phyloP scores from a whole-genome alignment of 2,888 invertebrate genomes.

The Calameuta filiformis region DNA sequence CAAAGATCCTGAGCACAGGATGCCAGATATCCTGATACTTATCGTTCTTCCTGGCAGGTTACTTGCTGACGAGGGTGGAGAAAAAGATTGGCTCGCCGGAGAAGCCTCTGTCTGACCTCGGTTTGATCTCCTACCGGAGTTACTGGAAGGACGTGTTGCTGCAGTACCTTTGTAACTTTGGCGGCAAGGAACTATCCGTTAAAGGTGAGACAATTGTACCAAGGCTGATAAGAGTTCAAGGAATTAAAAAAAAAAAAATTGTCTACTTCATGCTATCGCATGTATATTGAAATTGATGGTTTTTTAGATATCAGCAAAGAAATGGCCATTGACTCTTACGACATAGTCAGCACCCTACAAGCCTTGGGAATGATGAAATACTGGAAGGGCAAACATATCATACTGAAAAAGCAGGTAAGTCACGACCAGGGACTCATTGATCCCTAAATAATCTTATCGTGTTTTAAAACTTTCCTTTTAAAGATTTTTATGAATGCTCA shows the following conservation, averaged over 20 bases:
- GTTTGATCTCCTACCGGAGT: slow-evolving; percentile 95
- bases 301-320: slow-evolving; percentile 80
- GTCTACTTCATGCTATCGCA: background rate
- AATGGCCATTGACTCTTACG: slow-evolving; percentile 96
- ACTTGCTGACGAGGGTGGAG: slow-evolving; percentile 93
- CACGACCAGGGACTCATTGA: background rate
- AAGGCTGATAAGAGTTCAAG: background rate
- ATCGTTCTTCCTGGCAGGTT: slow-evolving; percentile 74
- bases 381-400: slow-evolving; percentile 98
- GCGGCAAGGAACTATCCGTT: slow-evolving; percentile 89
- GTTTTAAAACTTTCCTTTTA: background rate
- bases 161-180: slow-evolving; percentile 88
- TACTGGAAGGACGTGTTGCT: slow-evolving; percentile 99
- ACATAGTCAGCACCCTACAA: slow-evolving; percentile 97
- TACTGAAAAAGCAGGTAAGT: slow-evolving; percentile 89
- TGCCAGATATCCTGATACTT: slow-evolving; percentile 2
- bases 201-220: slow-evolving; percentile 72
- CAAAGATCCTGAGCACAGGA: background rate
- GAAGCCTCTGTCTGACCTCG: slow-evolving; percentile 96
- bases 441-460: background rate
- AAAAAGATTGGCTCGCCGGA: slow-evolving; percentile 99
- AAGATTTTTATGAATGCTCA: background rate
- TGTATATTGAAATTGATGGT: background rate
- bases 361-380: slow-evolving; percentile 98
- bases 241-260: background rate